phyloP scores from a whole-genome alignment of 2,113 vertebrate species.

The Proteles cristata region DNA sequence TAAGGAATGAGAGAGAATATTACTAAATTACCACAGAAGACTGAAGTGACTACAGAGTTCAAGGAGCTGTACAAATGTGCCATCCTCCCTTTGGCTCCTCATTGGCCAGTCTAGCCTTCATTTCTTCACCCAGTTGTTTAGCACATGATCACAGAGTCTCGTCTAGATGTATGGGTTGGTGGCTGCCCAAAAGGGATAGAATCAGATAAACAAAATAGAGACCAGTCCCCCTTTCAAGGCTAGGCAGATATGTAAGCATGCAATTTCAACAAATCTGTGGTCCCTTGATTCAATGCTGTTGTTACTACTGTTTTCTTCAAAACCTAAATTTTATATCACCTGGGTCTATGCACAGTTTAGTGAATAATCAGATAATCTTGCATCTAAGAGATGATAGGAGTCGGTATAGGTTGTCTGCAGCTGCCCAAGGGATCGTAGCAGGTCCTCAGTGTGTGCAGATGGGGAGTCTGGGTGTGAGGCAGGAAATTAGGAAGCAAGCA shows the following conservation, averaged over 20 bases:
- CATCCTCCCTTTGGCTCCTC: background rate
- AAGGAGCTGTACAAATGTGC: background rate
- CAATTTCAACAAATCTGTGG: background rate
- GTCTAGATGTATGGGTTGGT: background rate
- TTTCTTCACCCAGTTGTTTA: background rate
- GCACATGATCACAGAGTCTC: background rate
- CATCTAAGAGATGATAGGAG: background rate
- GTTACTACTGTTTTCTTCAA: constrained; percentile 17
- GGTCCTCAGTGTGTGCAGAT: rapidly evolving
- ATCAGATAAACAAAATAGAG: background rate
- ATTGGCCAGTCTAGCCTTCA: background rate
- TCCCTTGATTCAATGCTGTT: background rate
- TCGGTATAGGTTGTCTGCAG: background rate
- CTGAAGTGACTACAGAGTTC: background rate
- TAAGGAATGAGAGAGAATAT: constrained; percentile 35
- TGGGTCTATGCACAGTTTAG: constrained; percentile 1
- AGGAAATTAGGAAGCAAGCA: background rate
- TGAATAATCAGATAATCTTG: background rate
- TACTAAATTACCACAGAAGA: background rate
- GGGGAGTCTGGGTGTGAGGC: background rate
- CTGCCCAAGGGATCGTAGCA: background rate
- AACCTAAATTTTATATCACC: background rate
- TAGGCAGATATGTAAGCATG: background rate
- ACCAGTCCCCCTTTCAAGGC: too few species aligned
- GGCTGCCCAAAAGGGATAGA: background rate